Conservation (phyloP, 2,797 vertebrate species). For the Muscicapa striata region DNA sequence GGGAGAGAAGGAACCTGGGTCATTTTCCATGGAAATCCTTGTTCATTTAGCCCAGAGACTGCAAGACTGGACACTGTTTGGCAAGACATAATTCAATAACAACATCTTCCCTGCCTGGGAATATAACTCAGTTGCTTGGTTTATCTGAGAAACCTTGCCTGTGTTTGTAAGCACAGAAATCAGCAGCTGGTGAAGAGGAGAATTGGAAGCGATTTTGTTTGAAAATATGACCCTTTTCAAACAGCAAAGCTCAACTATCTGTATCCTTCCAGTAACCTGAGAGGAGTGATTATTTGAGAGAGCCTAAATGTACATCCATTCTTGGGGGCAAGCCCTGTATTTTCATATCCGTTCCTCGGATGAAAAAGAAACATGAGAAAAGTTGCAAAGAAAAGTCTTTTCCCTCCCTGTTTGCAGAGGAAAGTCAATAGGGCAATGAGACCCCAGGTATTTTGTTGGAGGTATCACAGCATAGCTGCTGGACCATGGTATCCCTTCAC, state of each 20-base stretch:
- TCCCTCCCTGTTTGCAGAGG: background rate
- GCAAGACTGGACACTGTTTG: conserved; percentile 24
- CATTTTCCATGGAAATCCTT: conserved; percentile 52
- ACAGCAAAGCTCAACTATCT: background rate
- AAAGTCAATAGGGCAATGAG: background rate
- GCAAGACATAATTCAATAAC: conserved; percentile 34
- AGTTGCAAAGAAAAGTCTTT: background rate
- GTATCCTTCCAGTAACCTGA: conserved; percentile 18
- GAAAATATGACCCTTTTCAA: background rate
- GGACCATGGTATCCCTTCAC: background rate
- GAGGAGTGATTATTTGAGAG: background rate
- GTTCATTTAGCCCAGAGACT: conserved; percentile 9
- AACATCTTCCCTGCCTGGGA: conserved; percentile 32
- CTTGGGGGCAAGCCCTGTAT: background rate
- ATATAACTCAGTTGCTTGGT: background rate
- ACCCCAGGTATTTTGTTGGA: background rate
- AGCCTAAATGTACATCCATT: background rate
- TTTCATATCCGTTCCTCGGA: background rate
- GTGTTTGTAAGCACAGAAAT: background rate
- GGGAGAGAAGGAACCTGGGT: background rate
- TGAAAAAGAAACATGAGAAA: background rate
- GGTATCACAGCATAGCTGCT: background rate
- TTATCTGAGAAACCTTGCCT: conserved; percentile 27
- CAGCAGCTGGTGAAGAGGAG: background rate
- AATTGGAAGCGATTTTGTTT: background rate